Evolutionary conservation across 2,113 vertebrate species (phyloP).

Genomic region (Talpa occidentalis): DNA sequence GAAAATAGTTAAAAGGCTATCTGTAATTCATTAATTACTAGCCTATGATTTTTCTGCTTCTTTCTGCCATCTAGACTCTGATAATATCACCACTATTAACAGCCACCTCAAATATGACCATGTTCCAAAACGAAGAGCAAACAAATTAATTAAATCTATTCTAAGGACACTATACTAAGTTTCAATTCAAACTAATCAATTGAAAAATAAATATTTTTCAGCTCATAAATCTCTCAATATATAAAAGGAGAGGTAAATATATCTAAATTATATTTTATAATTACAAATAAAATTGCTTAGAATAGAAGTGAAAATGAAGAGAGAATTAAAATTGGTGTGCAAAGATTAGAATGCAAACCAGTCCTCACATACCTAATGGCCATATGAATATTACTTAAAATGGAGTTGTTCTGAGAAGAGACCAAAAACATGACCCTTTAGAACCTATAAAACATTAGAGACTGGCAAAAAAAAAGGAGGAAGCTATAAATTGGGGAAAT

Average conservation of each 20-base stretch:
- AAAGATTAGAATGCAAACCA: background rate
- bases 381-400: background rate
- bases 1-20: background rate
- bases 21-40: constrained; percentile 1
- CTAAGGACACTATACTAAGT: background rate
- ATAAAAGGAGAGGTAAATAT: background rate
- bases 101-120: background rate
- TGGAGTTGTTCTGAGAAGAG: background rate
- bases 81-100: background rate
- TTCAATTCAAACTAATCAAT: background rate
- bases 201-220: background rate
- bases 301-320: background rate
- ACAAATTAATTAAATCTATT: background rate
- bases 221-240: background rate
- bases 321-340: background rate
- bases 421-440: background rate
- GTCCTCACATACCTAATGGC: background rate
- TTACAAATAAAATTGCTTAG: constrained; percentile 7
- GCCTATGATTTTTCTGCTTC: background rate
- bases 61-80: background rate
- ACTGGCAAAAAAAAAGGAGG: background rate
- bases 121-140: background rate
- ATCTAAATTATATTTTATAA: background rate
- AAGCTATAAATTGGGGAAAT: background rate
- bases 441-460: background rate